Percentiles rank a stretch among this genome's conserved stretches.
Evolutionary conservation across 64 coral and sea anemone genomes (phyloP).

Genomic region (Montipora efflorescens): DNA sequence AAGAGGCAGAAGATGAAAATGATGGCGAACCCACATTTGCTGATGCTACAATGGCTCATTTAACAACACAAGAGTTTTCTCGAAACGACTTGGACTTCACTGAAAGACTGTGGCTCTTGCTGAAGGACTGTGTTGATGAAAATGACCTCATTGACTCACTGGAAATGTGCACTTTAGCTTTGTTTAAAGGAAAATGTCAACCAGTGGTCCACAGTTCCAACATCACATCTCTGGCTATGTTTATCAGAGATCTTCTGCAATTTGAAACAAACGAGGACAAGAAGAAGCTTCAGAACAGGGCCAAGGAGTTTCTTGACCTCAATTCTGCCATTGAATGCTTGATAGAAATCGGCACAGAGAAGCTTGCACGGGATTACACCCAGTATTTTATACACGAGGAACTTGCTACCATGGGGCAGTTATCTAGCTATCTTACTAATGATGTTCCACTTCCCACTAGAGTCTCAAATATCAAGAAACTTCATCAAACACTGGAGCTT

Average conservation of each 20-base stretch:
- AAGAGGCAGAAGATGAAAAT: constrained; percentile 48
- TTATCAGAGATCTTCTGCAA: constrained; percentile 76
- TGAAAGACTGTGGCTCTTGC: constrained; percentile 85
- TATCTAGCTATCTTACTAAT: constrained; percentile 67
- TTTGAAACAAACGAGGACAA: constrained; percentile 80
- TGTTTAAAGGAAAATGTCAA: constrained; percentile 75
- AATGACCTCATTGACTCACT: constrained; percentile 64
- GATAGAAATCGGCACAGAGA: constrained; percentile 84
- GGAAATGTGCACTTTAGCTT: constrained; percentile 48
- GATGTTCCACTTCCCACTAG: constrained; percentile 23
- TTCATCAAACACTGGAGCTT: constrained; percentile 82
- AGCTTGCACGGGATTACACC: constrained; percentile 79
- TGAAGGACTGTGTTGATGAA: constrained; percentile 82
- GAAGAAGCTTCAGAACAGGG: constrained; percentile 70
- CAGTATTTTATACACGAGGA: constrained; percentile 86
- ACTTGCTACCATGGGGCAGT: constrained; percentile 82
- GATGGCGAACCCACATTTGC: constrained; percentile 23
- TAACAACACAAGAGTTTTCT: constrained; percentile 81
- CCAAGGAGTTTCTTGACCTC: constrained; percentile 50
- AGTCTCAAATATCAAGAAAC: constrained; percentile 78
- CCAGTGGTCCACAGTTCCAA: constrained; percentile 82
- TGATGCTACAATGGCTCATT: constrained; percentile 60
- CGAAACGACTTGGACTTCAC: constrained; percentile 92
- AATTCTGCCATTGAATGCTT: constrained; percentile 63
- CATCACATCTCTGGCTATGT: constrained; percentile 71